Conservation (phyloP, 37 sponge, comb jelly and placozoan genomes). For the Geodia barretti region DNA sequence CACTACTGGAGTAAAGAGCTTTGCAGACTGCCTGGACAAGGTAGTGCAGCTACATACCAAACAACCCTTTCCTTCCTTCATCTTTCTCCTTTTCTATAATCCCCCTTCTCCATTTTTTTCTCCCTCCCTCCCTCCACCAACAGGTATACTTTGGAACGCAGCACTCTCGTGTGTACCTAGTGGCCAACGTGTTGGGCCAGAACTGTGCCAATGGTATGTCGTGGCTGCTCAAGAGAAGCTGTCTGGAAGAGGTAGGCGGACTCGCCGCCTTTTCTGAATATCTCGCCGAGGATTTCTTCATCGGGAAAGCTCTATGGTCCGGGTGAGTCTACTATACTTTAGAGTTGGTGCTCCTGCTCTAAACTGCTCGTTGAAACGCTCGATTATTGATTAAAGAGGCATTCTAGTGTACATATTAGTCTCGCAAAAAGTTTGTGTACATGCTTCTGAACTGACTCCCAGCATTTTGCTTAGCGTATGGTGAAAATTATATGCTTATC, state of each 20-base stretch:
- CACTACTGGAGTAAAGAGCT: slow-evolving; percentile 10
- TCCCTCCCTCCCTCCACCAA: not conserved
- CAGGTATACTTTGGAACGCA: slow-evolving; percentile 90
- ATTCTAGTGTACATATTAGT: too few relatives aligned
- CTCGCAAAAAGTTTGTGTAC: too few relatives aligned
- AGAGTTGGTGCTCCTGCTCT: too few relatives aligned
- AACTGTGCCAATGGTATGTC: slow-evolving; percentile 89
- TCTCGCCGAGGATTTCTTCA: slow-evolving; percentile 85
- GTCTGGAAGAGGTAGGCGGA: slow-evolving; percentile 76
- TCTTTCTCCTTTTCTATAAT: not conserved
- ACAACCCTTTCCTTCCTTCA: not conserved
- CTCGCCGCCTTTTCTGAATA: slow-evolving; percentile 59
- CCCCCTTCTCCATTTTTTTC: not conserved
- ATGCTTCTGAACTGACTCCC: too few relatives aligned
- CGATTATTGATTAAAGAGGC: too few relatives aligned
- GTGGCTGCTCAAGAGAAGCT: slow-evolving; percentile 58
- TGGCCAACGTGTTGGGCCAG: slow-evolving; percentile 30
- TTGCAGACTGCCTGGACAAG: slow-evolving; percentile 65
- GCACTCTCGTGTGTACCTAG: slow-evolving; percentile 75
- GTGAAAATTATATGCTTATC: too few relatives aligned
- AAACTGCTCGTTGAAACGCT: too few relatives aligned
- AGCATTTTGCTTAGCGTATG: too few relatives aligned
- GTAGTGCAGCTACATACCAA: slow-evolving; percentile 13
- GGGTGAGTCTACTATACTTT: too few relatives aligned
- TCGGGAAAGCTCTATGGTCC: slow-evolving; percentile 47